Evolutionary conservation across 2,113 vertebrate species (phyloP).

Genomic region (Theropithecus gelada): DNA sequence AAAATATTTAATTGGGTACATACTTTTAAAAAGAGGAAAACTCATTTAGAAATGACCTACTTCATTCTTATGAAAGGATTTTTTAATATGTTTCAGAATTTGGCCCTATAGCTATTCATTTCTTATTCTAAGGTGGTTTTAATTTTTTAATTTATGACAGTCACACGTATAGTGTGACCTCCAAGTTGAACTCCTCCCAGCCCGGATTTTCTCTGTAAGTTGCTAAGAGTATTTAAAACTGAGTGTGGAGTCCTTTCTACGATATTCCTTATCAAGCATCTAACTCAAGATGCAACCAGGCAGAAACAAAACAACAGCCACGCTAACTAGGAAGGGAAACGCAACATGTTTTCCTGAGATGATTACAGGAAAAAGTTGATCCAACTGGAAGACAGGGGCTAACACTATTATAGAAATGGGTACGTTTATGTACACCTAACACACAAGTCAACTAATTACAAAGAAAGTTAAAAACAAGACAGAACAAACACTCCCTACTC

Average conservation of each 20-base stretch:
- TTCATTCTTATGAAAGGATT: constrained; percentile 51
- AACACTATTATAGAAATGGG: accelerated
- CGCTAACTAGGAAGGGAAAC: not conserved
- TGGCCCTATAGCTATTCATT: constrained; percentile 51
- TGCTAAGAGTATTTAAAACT: not conserved
- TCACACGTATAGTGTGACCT: not conserved
- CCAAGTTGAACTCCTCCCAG: not conserved
- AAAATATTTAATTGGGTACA: constrained; percentile 39
- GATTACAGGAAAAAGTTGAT: not conserved
- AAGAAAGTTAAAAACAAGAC: not conserved
- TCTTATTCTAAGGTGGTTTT: constrained; percentile 56
- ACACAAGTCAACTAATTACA: not conserved
- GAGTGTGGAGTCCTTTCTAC: not conserved
- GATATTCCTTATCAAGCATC: not conserved
- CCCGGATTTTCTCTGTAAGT: constrained; percentile 8
- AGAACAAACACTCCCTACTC: not conserved
- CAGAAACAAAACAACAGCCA: not conserved
- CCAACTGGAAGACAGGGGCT: not conserved
- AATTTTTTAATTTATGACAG: constrained; percentile 58
- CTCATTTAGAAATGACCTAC: constrained; percentile 68
- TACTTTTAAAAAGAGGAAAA: constrained; percentile 45
- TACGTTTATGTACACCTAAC: accelerated
- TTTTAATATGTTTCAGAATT: constrained; percentile 44
- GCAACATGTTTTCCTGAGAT: not conserved
- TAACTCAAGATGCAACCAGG: not conserved